phyloP scores from a whole-genome alignment of 2,113 vertebrate genomes.

The Barnardius zonarius region DNA sequence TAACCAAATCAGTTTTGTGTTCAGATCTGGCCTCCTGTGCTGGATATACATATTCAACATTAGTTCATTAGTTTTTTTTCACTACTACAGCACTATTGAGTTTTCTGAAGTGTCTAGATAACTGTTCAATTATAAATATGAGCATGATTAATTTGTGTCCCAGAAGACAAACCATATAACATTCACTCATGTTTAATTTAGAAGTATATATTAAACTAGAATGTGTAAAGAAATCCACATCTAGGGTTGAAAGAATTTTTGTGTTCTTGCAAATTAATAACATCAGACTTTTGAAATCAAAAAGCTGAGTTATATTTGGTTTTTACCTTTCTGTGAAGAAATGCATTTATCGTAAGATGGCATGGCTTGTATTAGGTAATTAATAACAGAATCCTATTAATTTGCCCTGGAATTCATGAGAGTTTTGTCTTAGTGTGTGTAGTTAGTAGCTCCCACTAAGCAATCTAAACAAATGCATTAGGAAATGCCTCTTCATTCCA shows the following conservation, averaged over 20 bases:
- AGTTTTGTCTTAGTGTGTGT: neutral
- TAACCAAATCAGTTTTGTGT: neutral
- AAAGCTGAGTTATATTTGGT: neutral
- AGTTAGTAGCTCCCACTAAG: neutral
- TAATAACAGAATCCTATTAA: neutral
- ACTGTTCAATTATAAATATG: neutral
- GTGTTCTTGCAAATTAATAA: neutral
- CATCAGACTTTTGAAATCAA: neutral
- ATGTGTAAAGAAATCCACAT: neutral
- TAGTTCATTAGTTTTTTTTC: neutral
- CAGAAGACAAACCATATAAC: neutral
- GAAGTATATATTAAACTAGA: neutral
- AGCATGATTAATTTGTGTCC: neutral
- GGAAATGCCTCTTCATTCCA: neutral
- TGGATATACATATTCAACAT: neutral
- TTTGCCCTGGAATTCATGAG: neutral
- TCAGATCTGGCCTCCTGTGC: slow-evolving; percentile 28
- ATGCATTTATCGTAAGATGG: neutral
- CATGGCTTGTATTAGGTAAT: neutral
- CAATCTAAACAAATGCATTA: neutral
- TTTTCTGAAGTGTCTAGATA: neutral
- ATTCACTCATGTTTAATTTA: neutral
- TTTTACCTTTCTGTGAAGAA: neutral
- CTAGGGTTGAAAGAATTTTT: neutral
- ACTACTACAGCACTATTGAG: neutral